phyloP scores from a whole-genome alignment of 2,797 vertebrate species.

The Syngnathus acus region DNA sequence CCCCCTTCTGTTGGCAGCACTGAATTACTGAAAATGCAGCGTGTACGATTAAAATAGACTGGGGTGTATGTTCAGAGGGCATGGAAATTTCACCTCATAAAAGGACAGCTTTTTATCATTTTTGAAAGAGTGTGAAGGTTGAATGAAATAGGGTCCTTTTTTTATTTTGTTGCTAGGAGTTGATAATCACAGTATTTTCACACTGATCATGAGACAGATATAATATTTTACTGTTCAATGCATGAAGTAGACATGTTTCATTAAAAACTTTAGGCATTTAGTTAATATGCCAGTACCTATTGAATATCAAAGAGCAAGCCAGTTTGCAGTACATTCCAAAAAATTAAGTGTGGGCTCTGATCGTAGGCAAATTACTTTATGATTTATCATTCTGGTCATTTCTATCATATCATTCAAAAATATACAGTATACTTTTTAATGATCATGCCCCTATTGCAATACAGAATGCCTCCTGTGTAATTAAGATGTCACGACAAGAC shows the following conservation, averaged over 20 bases:
- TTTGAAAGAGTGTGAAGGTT: conserved; percentile 22
- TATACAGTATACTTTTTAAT: background rate
- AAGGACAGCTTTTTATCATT: conserved; percentile 40
- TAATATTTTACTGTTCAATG: conserved; percentile 39
- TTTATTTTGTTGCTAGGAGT: conserved; percentile 38
- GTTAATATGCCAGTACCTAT: background rate
- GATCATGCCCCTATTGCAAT: background rate
- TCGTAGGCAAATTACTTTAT: background rate
- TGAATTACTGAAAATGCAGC: conserved; percentile 82
- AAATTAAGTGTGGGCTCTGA: background rate
- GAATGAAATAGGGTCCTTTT: conserved; percentile 18
- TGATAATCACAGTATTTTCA: conserved; percentile 71
- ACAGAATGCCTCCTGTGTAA: too few species aligned
- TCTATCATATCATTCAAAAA: background rate
- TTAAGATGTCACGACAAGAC: background rate
- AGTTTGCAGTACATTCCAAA: background rate
- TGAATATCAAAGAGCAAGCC: background rate
- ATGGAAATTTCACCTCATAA: conserved; percentile 37
- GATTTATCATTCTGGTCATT: background rate
- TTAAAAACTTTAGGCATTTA: background rate
- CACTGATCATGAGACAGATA: conserved; percentile 46
- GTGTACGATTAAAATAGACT: conserved; percentile 85
- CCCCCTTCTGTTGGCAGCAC: conserved; percentile 67
- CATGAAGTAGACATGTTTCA: background rate
- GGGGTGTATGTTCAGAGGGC: conserved; percentile 11